Evolutionary conservation across 1,140 invertebrate genomes (phyloP), one percentile per base, ranked within the genome.

Genomic region (Drosophila busckii): DNA sequence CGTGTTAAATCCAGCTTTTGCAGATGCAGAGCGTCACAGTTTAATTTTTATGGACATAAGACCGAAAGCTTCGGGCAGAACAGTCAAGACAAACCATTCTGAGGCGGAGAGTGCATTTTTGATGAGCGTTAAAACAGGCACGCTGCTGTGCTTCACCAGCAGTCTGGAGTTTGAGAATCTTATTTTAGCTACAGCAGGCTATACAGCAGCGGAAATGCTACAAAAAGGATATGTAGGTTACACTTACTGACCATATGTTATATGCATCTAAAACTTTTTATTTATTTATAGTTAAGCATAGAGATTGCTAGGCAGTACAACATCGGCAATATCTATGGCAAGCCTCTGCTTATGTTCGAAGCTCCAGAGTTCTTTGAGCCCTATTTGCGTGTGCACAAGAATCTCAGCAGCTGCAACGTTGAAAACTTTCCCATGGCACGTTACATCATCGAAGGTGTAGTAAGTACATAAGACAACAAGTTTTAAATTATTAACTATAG

Each of bases 351-450:
- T 1, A 91, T 94, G 92, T 89, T 92, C 10, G 91, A 93, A 80
- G 90, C 90, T 19, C 90, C 90, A 45, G 90, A 92, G 6, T 93
- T 92, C 67, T 93, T 92, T 80, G 91, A 93, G 69, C 91, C 93
- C 0, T 94, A 94, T 68, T 88, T 89, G 31, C 90, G 90, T 26
- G 90, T 92, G 0, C 85, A 93, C 20, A 90, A 89, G 41, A 91
- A 89, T 8, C 66, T 94, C 1, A 89, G 92, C 66, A 87, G 87
- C 2, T 89, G 91, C 22, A 80, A 85, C 17, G 75, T 88, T 0
- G 59, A 89, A 3, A 84, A 89, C 35, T 90, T 93, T 69, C 89
- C 92, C 0, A 91, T 94, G 91, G 86, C 89, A 25, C 88, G 89
- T 54, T 93, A 93, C 68, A 90, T 93, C 49, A 85, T 93, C 2